phyloP scores from a whole-genome alignment of 2,113 vertebrate genomes.

The Rhinolophus sinicus region DNA sequence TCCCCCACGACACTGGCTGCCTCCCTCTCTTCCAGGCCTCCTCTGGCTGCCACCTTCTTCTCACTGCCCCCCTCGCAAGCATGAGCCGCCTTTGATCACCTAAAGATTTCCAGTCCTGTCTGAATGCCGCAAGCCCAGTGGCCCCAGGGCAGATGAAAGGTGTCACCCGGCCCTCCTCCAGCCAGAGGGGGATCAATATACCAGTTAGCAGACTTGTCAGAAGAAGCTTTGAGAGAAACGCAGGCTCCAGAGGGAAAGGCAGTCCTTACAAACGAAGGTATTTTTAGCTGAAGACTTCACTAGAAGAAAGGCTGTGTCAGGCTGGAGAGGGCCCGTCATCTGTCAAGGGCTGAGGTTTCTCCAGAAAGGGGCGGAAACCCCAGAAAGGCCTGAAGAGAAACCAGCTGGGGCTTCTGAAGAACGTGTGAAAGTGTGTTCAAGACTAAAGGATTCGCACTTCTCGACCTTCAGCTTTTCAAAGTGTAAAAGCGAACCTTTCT shows the following conservation, averaged over 20 bases:
- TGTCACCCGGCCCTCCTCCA: not conserved
- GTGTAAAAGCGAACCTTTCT: not conserved
- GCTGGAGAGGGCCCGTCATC: not conserved
- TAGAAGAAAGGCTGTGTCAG: slow-evolving; percentile 65
- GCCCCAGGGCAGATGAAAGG: slow-evolving; percentile 53
- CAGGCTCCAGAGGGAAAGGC: not conserved
- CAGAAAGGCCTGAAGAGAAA: not conserved
- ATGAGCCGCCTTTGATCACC: slow-evolving; percentile 8
- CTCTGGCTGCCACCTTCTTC: not conserved
- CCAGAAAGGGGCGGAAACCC: not conserved
- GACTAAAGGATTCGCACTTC: not conserved
- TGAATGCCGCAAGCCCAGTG: accelerated
- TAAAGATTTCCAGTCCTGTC: slow-evolving; percentile 57
- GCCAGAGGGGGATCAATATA: not conserved
- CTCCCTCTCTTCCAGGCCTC: accelerated
- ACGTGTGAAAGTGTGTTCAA: accelerated
- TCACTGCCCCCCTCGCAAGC: accelerated
- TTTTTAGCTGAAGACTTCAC: slow-evolving; percentile 64
- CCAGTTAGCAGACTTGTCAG: not conserved
- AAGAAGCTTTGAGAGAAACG: slow-evolving; percentile 1
- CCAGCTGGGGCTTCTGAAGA: not conserved
- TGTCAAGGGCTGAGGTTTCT: not conserved
- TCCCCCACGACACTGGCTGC: not conserved
- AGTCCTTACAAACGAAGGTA: slow-evolving; percentile 49
- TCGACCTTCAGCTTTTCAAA: not conserved